Conservation (phyloP, 2,888 invertebrate genomes). For the Aphelenchoides bicaudatus region DNA sequence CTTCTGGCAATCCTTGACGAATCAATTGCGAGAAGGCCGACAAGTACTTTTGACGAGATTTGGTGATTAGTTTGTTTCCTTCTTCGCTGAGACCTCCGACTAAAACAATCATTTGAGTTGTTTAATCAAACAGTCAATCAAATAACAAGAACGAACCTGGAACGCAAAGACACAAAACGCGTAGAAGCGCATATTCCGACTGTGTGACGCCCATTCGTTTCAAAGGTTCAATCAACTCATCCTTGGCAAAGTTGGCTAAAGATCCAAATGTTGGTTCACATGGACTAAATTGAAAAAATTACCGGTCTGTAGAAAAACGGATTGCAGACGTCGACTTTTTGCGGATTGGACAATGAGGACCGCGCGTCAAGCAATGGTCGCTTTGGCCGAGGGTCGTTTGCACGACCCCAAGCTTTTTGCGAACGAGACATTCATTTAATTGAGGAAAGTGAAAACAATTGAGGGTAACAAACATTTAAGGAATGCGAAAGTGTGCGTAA, state of each 20-base stretch:
- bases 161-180: slow-evolving; percentile 26
- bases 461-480: no score
- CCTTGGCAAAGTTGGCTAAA: slow-evolving; percentile 20
- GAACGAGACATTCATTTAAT: no score
- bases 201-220: slow-evolving; percentile 24
- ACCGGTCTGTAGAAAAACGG: neutral
- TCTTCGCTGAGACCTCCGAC: slow-evolving; percentile 21
- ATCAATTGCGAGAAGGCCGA: slow-evolving; percentile 24
- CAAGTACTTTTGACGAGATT: slow-evolving; percentile 21
- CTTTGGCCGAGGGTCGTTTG: no score
- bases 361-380: neutral
- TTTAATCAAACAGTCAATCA: slow-evolving; percentile 13
- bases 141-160: slow-evolving; percentile 27
- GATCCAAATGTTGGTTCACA: neutral
- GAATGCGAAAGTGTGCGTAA: no score
- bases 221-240: slow-evolving; percentile 26
- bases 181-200: slow-evolving; percentile 25
- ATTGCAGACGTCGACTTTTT: no score
- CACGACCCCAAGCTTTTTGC: no score
- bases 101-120: slow-evolving; percentile 16
- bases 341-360: no score
- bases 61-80: slow-evolving; percentile 10
- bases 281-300: slow-evolving; percentile 10
- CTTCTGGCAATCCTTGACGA: slow-evolving; percentile 1
- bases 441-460: no score